These are phyloP conservation scores for Paralvinella palmiformis DNA, from an alignment of 1,140 invertebrate genomes.

Conservation along the genomic window DNA sequence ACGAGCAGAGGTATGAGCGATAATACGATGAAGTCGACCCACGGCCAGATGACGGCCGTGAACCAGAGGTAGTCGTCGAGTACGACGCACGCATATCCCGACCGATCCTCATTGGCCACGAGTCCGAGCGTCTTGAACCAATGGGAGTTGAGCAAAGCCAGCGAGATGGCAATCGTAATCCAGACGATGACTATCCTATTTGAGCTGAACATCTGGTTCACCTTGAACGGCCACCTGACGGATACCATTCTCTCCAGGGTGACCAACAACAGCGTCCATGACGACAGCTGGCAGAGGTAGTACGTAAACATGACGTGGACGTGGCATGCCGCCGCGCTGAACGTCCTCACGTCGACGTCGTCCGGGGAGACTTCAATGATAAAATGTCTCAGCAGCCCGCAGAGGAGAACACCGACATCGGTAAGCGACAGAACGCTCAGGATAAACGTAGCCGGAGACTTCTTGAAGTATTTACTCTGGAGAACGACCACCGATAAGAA, in stretches of 20 bases:
- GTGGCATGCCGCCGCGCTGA: conserved; percentile 1
- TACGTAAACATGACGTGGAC: conserved; percentile 11
- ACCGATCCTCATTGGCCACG: too few relatives aligned
- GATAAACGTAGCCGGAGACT: conserved; percentile 40
- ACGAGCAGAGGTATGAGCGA: conserved; percentile 7
- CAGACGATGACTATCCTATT: neutral
- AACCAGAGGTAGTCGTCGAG: neutral
- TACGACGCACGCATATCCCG: too few relatives aligned
- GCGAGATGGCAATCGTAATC: neutral
- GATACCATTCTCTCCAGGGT: conserved; percentile 26
- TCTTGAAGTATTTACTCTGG: conserved; percentile 33
- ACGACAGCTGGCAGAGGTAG: neutral
- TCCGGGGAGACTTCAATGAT: conserved; percentile 27
- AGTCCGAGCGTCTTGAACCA: neutral
- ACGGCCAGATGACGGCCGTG: neutral
- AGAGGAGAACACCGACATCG: conserved; percentile 40
- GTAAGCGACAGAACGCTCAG: conserved; percentile 40
- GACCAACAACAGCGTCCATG: conserved; percentile 24
- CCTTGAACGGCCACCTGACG: conserved; percentile 19
- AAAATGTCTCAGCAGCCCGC: conserved; percentile 42
- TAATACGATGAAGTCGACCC: conserved; percentile 8
- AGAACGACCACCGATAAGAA: conserved; percentile 36
- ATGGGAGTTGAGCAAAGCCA: neutral
- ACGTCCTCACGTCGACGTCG: conserved; percentile 1
- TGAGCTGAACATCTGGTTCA: neutral